Conservation (phyloP, 1,140 invertebrate genomes). For the Pogonomyrmex barbatus region DNA sequence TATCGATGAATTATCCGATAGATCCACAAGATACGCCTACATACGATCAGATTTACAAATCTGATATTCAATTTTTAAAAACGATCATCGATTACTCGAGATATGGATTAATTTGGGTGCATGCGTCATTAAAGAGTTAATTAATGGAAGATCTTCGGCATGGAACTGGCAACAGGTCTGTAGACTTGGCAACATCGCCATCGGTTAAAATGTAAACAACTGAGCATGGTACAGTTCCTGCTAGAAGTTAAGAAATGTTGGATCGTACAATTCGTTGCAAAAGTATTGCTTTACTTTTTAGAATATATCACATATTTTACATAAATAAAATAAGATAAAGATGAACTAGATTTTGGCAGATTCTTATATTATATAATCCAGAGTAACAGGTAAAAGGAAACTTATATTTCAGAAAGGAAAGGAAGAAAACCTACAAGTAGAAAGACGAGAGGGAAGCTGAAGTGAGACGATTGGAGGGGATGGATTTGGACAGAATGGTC, state of each 20-base stretch:
- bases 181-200: constrained; percentile 84
- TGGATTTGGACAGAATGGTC: neutral
- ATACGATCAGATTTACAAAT: constrained; percentile 46
- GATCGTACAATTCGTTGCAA: constrained; percentile 56
- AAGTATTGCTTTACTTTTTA: constrained; percentile 8
- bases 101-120: constrained; percentile 71
- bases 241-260: constrained; percentile 69
- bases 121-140: constrained; percentile 78
- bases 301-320: neutral
- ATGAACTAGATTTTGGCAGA: neutral
- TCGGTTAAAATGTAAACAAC: constrained; percentile 86
- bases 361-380: neutral
- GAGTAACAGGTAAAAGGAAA: constrained; percentile 3
- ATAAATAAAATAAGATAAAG: neutral
- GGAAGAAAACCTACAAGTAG: neutral
- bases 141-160: constrained; percentile 79
- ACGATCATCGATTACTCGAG: constrained; percentile 32
- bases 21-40: neutral
- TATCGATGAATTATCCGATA: constrained; percentile 1
- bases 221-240: constrained; percentile 79
- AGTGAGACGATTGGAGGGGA: constrained; percentile 30
- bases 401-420: constrained; percentile 49
- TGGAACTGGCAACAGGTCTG: constrained; percentile 80
- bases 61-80: constrained; percentile 40
- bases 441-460: constrained; percentile 24